Evolutionary conservation across 2,113 vertebrate genomes (phyloP).

Genomic region (Scalopus aquaticus): DNA sequence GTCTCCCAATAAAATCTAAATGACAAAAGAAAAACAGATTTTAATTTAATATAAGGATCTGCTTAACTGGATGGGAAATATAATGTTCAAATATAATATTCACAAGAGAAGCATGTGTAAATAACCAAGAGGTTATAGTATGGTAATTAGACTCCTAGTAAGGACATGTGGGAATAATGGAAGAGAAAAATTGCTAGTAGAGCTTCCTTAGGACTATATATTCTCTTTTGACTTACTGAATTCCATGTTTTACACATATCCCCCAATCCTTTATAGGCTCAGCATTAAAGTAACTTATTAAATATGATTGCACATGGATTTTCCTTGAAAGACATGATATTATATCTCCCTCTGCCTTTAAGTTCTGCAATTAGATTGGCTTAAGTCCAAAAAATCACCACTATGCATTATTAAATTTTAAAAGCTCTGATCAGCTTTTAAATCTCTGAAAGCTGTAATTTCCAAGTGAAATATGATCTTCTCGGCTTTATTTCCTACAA

Average conservation of each 20-base stretch:
- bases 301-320: background rate
- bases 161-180: background rate
- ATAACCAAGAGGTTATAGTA: slow-evolving; percentile 17
- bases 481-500: slow-evolving; percentile 2
- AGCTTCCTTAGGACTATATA: background rate
- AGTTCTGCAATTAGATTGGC: slow-evolving; percentile 27
- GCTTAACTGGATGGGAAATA: background rate
- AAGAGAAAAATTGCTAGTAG: background rate
- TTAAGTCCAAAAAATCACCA: background rate
- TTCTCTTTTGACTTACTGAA: slow-evolving; percentile 10
- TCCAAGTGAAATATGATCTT: slow-evolving; percentile 16
- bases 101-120: background rate
- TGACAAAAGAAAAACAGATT: background rate
- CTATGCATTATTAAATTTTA: background rate
- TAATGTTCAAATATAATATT: background rate
- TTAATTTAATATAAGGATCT: background rate
- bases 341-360: background rate
- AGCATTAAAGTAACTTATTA: background rate
- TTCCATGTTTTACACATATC: background rate
- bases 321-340: slow-evolving; percentile 18
- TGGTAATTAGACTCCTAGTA: background rate
- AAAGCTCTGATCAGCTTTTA: background rate
- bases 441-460: background rate
- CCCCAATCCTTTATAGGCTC: background rate
- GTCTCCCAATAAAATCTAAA: background rate